Evolutionary conservation across 1,140 invertebrate species (phyloP), one percentile per base, ranked within the genome.

Genomic region (Pseudomyrmex sp.): DNA sequence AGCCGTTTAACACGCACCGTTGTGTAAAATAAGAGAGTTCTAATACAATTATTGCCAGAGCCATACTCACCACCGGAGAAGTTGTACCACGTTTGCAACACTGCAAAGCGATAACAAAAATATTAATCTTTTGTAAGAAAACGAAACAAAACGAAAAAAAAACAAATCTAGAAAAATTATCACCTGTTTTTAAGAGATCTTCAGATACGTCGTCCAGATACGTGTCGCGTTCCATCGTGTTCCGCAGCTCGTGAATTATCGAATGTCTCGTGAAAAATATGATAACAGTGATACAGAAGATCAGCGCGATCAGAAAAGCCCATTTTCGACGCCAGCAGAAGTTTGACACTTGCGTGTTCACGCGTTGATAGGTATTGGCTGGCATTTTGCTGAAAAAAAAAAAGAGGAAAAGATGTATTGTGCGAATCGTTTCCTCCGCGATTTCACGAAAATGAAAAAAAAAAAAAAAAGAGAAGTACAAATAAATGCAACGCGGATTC

Each of bases 81-180:
- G 20, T 88, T 88, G 62, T 88, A 88, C 87, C 87, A 88, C 10
- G 23, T 82, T 2, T 20, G 35, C 48, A 62, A 23, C 44, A 85
- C 87, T 88, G 76, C n/a, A 87, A 87, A 84, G 3, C 48, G 46
- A 50, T n/a, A 62, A 77, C 48, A 12, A 23, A 7, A 44, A 61
- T 1, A 10, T 63, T 61, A 26, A 62, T 73, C 20, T 0, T 20
- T 15, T 63, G 54, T 23, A 35, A 7, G 5, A 62, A 23, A 9
- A 54, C 1, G 10, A 1, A 0, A 52, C 0, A 2, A 23, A 1
- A 23, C 20, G 20, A n/a, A 18, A n/a, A 44, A 2, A n/a, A 70
- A 44, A 1, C 2, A 61, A 1, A 26, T 50, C 18, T n/a, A 2
- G 2, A n/a, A 8, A n/a, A 26, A 20, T 18, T 12, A n/a, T 48